phyloP scores from a whole-genome alignment of 2,797 vertebrate species.

The Gadopsis bispinosus region DNA sequence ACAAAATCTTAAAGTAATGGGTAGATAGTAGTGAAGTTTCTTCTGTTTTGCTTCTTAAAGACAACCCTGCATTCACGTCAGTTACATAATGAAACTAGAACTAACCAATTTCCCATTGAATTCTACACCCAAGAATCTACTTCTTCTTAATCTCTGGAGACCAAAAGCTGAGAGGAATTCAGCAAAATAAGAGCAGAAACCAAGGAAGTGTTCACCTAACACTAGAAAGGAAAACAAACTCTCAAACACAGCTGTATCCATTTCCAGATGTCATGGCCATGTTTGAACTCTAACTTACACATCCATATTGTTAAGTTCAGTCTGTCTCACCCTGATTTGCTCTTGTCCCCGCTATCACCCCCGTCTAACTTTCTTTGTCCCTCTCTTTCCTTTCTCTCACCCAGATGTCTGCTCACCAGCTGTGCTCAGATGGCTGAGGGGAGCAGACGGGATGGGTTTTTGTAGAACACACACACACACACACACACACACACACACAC shows the following conservation, averaged over 20 bases:
- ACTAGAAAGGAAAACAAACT: constrained; percentile 33
- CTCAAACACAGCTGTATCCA: constrained; percentile 49
- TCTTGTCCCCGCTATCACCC: constrained; percentile 72
- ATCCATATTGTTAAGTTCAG: constrained; percentile 35
- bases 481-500: constrained; percentile 44
- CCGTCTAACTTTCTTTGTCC: constrained; percentile 39
- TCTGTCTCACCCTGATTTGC: constrained; percentile 65
- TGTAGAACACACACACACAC: constrained; percentile 37
- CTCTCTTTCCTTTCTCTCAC: constrained; percentile 25
- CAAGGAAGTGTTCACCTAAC: constrained; percentile 23
- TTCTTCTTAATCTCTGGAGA: background rate
- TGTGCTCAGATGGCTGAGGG: constrained; percentile 78
- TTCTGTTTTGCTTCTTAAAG: background rate
- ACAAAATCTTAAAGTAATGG: background rate
- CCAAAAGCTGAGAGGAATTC: background rate
- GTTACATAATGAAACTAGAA: background rate
- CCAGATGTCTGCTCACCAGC: constrained; percentile 81
- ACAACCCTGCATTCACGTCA: background rate
- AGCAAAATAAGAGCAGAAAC: constrained; percentile 7
- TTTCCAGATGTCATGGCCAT: constrained; percentile 33
- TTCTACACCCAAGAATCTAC: background rate
- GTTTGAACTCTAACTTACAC: constrained; percentile 13
- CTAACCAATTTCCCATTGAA: background rate
- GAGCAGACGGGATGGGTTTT: constrained; percentile 63
- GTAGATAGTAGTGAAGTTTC: background rate